Evolutionary conservation across 1,140 invertebrate species (phyloP).

Genomic region (Aphaenogaster ashmeadi): DNA sequence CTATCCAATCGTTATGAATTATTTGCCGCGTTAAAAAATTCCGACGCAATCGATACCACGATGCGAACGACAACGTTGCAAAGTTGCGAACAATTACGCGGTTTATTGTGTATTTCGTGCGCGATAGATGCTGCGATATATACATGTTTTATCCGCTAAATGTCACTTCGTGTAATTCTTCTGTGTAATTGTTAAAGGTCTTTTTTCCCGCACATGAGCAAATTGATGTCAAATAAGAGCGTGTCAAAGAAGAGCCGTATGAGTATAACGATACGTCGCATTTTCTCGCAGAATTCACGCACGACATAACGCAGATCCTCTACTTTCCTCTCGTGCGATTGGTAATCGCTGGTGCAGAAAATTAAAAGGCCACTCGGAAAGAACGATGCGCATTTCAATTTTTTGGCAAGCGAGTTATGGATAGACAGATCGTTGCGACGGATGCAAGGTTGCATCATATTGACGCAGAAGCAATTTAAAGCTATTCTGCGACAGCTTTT

Average conservation of each 20-base stretch:
- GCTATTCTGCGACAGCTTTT: not conserved
- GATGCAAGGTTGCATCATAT: conserved; percentile 22
- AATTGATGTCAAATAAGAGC: conserved; percentile 11
- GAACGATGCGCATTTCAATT: conserved; percentile 24
- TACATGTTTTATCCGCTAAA: not conserved
- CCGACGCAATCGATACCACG: not conserved
- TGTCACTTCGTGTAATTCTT: not conserved
- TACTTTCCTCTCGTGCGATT: conserved; percentile 13
- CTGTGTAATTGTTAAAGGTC: not conserved
- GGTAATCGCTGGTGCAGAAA: conserved; percentile 25
- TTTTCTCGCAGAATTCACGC: conserved; percentile 19
- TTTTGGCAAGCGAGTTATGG: conserved; percentile 25
- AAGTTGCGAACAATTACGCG: conserved; percentile 19
- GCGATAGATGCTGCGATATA: not conserved
- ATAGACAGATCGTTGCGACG: not conserved
- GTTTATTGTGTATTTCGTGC: not conserved
- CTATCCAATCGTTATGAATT: not conserved
- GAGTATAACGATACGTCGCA: not conserved
- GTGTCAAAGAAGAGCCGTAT: not conserved
- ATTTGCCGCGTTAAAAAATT: conserved; percentile 1
- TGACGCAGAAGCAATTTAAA: conserved; percentile 35
- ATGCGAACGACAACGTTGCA: not conserved
- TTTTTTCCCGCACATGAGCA: not conserved
- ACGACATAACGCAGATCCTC: not conserved
- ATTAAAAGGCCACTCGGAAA: conserved; percentile 26